Evolutionary conservation across 2,888 invertebrate species (phyloP).

Genomic region (Bombylius major): DNA sequence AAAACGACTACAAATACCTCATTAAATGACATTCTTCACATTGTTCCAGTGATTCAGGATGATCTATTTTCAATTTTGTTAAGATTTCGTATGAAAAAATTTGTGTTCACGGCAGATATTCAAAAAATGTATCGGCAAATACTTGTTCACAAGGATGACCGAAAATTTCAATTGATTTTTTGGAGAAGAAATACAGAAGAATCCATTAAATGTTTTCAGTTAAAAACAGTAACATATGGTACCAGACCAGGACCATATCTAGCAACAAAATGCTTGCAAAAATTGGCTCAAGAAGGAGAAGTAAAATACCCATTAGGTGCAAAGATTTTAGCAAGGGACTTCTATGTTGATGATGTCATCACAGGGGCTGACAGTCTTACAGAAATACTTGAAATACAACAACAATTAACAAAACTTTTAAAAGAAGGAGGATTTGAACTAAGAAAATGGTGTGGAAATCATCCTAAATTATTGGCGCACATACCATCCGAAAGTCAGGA

Average conservation of each 20-base stretch:
- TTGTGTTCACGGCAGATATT: neutral
- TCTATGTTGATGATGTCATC: slow-evolving; percentile 3
- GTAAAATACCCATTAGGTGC: neutral
- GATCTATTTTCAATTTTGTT: neutral
- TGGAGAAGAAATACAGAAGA: neutral
- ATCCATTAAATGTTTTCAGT: neutral
- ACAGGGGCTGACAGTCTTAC: neutral
- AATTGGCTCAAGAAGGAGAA: neutral
- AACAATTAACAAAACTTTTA: neutral
- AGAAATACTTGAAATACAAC: neutral
- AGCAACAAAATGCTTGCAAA: neutral
- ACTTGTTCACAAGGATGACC: neutral
- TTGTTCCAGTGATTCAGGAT: neutral
- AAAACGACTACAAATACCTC: neutral
- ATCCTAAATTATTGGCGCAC: neutral
- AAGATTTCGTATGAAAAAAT: neutral
- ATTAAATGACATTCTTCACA: neutral
- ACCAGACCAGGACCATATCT: slow-evolving; percentile 1
- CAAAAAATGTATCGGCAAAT: neutral
- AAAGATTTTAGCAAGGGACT: neutral
- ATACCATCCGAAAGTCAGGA: neutral
- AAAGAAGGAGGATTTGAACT: neutral
- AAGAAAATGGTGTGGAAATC: neutral
- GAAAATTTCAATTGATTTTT: neutral
- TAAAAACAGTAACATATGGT: neutral